Percentiles rank a stretch among this genome's conserved stretches.
Conservation (phyloP, 2,113 vertebrate species). For the Pleuronectes platessa region DNA sequence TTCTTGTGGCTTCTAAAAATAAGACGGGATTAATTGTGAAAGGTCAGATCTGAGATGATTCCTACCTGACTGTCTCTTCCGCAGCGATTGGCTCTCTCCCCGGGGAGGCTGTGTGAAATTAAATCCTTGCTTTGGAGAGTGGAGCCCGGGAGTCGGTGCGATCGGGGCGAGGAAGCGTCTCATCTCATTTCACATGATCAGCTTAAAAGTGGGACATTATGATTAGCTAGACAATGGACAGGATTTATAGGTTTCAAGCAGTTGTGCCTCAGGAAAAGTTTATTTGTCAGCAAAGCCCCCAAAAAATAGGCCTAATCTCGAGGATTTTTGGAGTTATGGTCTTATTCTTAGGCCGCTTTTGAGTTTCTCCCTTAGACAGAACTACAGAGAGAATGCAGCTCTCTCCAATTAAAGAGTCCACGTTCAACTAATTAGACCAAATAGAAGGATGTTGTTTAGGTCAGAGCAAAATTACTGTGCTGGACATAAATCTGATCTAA, state of each 20-base stretch:
- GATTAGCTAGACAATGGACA: conserved; percentile 58
- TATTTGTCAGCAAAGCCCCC: not conserved
- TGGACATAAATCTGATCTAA: not conserved
- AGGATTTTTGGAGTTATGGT: not conserved
- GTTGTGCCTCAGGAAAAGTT: not conserved
- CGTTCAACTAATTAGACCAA: not conserved
- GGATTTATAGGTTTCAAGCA: conserved; percentile 24
- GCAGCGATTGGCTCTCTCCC: conserved; percentile 62
- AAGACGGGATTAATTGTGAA: conserved; percentile 79
- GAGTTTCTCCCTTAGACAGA: too few species aligned
- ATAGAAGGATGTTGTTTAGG: not conserved
- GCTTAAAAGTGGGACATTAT: conserved; percentile 69
- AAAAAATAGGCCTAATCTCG: not conserved
- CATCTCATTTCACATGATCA: conserved; percentile 74
- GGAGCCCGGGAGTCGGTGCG: conserved; percentile 33
- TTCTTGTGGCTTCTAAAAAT: conserved; percentile 78
- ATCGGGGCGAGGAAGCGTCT: conserved; percentile 62
- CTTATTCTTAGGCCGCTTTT: not conserved
- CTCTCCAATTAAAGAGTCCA: conserved; percentile 1
- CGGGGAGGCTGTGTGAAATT: conserved; percentile 77
- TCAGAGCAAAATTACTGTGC: conserved; percentile 1
- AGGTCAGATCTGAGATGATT: conserved; percentile 81
- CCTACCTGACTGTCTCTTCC: conserved; percentile 74
- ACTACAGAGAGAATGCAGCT: not conserved
- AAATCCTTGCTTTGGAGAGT: conserved; percentile 73